Conservation (phyloP, 1,140 invertebrate genomes). For the Drosophila pseudoananassae region DNA sequence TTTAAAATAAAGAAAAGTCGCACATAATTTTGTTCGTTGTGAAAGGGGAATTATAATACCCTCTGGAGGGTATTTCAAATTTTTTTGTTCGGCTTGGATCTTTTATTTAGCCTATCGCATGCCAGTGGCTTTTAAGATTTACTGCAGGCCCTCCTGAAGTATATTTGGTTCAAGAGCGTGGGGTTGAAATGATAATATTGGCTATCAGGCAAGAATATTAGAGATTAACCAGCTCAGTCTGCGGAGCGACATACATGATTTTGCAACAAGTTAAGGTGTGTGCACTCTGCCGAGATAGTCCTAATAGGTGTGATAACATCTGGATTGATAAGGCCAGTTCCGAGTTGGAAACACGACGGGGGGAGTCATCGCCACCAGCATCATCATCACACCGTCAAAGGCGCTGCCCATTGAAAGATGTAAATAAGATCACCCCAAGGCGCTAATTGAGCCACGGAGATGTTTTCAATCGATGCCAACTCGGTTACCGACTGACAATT, state of each 20-base stretch:
- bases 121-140: slow-evolving; percentile 10
- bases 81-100: not conserved
- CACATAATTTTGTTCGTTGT: too few relatives aligned
- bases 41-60: not conserved
- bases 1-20: too few relatives aligned
- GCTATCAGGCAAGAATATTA: slow-evolving; percentile 33
- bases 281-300: slow-evolving; percentile 22
- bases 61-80: not conserved
- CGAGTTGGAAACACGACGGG: slow-evolving; percentile 10
- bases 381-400: slow-evolving; percentile 8
- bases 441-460: slow-evolving; percentile 68
- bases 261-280: slow-evolving; percentile 34
- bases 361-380: slow-evolving; percentile 3
- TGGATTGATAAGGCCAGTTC: slow-evolving; percentile 25
- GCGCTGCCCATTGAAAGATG: slow-evolving; percentile 29
- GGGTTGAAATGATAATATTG: slow-evolving; percentile 38
- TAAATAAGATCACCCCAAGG: slow-evolving; percentile 53
- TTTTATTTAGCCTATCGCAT: slow-evolving; percentile 21
- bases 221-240: slow-evolving; percentile 30
- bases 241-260: slow-evolving; percentile 8
- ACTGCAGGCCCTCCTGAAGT: slow-evolving; percentile 8
- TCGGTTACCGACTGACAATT: slow-evolving; percentile 75
- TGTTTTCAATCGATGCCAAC: slow-evolving; percentile 70
- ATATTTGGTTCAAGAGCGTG: slow-evolving; percentile 36
- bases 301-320: slow-evolving; percentile 18